These are phyloP conservation scores for Furcula furcula DNA, from an alignment of 2,888 invertebrate genomes.

Conservation along the genomic window DNA sequence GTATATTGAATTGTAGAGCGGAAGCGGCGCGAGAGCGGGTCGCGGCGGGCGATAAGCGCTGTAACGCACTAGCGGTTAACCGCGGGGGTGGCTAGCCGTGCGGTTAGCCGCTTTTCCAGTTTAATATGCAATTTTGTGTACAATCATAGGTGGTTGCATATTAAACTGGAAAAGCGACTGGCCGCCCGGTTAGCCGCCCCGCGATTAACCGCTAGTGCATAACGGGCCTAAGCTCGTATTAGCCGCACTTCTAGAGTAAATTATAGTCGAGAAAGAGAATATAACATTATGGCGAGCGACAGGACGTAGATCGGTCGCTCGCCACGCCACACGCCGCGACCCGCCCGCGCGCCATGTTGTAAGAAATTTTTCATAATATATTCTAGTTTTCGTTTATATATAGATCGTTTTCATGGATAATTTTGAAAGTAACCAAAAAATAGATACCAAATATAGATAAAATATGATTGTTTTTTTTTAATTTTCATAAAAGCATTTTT, in stretches of 20 bases:
- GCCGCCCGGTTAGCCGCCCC: no score
- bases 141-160: no score
- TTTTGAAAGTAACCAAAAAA: constrained; percentile 80
- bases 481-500: constrained; percentile 78
- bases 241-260: no score
- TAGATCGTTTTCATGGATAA: constrained; percentile 74
- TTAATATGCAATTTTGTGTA: no score
- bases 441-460: constrained; percentile 80
- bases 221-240: no score
- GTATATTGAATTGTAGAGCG: constrained; percentile 14
- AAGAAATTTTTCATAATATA: constrained; percentile 77
- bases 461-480: constrained; percentile 78
- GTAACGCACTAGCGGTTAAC: background rate
- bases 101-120: no score
- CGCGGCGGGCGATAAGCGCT: constrained; percentile 8
- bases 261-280: no score
- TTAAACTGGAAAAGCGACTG: no score
- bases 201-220: no score
- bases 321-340: constrained; percentile 36
- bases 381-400: constrained; percentile 78
- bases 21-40: constrained; percentile 14
- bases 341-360: constrained; percentile 62
- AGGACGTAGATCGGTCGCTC: background rate
- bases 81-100: no score
- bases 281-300: no score